Conservation (phyloP, 2,888 invertebrate species). For the Pandemis cinnamomeana region DNA sequence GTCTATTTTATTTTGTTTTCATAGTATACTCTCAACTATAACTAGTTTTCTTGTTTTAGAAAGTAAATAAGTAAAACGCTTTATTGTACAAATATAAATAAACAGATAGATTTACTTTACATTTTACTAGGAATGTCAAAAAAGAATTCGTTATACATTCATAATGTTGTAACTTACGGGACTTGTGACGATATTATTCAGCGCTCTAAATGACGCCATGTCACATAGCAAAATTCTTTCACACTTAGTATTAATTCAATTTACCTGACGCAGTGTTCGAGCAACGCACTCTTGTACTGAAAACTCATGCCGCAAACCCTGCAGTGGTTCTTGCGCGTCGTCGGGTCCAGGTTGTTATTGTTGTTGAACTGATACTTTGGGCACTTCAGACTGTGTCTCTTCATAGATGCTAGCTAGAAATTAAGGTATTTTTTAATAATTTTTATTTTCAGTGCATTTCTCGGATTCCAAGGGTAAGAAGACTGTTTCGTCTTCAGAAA, state of each 20-base stretch:
- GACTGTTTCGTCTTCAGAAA: no score
- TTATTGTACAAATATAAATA: no score
- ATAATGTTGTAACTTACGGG: no score
- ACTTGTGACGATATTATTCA: no score
- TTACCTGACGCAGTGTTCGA: slow-evolving; percentile 75
- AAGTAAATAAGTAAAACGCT: not conserved
- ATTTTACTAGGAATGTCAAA: no score
- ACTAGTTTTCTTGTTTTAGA: not conserved
- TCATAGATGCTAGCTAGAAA: slow-evolving; percentile 70
- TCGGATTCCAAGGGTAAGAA: not conserved
- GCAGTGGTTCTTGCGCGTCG: slow-evolving; percentile 65
- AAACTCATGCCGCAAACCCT: slow-evolving; percentile 68
- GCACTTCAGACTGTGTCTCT: slow-evolving; percentile 66
- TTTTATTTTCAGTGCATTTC: not conserved
- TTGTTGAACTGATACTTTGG: slow-evolving; percentile 44
- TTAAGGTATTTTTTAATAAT: not conserved
- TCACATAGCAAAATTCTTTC: no score
- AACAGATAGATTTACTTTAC: no score
- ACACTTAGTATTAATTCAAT: not conserved
- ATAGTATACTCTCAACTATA: not conserved
- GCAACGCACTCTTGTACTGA: slow-evolving; percentile 68
- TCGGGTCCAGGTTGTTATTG: slow-evolving; percentile 49
- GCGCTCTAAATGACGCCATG: no score
- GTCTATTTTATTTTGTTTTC: no score
- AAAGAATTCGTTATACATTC: no score